phyloP scores from a whole-genome alignment of 2,113 vertebrate species.

The Osmerus eperlanus region DNA sequence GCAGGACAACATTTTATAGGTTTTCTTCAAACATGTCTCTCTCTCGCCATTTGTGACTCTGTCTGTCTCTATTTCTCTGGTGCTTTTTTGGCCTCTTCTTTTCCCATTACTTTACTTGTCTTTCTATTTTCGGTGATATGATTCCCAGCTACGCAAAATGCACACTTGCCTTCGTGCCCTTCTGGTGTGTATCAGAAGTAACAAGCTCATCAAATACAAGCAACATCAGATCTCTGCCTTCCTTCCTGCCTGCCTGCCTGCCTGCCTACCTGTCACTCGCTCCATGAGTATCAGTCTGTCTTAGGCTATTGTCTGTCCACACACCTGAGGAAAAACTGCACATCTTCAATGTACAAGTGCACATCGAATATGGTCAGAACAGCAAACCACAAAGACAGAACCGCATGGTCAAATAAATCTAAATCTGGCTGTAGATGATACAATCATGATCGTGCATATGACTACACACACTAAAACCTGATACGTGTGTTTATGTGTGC shows the following conservation, averaged over 20 bases:
- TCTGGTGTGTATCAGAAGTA: neutral
- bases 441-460: neutral
- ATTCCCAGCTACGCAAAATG: neutral
- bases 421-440: conserved; percentile 27
- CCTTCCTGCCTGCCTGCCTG: neutral
- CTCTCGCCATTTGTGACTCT: neutral
- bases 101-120: neutral
- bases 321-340: conserved; percentile 10
- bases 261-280: neutral
- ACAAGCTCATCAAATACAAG: neutral
- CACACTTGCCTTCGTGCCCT: neutral
- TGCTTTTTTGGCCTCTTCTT: neutral
- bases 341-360: conserved; percentile 28
- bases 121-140: neutral
- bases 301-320: neutral
- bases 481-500: conserved; percentile 26
- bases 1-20: conserved; percentile 52
- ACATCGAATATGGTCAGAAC: conserved; percentile 54
- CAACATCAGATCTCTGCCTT: neutral
- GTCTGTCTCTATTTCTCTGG: neutral
- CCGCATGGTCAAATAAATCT: conserved; percentile 36
- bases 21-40: conserved; percentile 42
- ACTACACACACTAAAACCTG: conserved; percentile 1
- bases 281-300: neutral
- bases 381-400: conserved; percentile 53